Evolutionary conservation across 1,140 invertebrate genomes (phyloP).

Genomic region (Saccostrea echinata): DNA sequence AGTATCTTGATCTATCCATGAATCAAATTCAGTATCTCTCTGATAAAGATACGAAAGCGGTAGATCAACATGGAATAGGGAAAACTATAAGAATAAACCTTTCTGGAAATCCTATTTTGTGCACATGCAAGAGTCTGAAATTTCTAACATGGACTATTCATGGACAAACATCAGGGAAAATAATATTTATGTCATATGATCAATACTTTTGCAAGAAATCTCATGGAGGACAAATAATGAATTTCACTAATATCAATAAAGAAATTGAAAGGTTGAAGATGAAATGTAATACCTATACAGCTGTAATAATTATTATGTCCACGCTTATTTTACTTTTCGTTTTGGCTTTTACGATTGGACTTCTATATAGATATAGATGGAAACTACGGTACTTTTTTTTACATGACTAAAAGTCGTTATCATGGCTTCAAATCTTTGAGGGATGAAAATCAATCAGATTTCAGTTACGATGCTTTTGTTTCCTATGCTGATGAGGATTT

Average conservation of each 20-base stretch:
- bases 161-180: slow-evolving; percentile 9
- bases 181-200: background rate
- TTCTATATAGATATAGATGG: background rate
- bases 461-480: slow-evolving; percentile 65
- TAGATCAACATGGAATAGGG: background rate
- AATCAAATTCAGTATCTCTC: slow-evolving; percentile 50
- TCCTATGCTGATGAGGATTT: slow-evolving; percentile 66
- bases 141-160: slow-evolving; percentile 59
- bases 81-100: slow-evolving; percentile 44
- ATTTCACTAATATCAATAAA: background rate
- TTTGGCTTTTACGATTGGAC: background rate
- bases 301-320: background rate
- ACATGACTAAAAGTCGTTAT: slow-evolving; percentile 21
- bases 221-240: slow-evolving; percentile 22
- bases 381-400: background rate
- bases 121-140: slow-evolving; percentile 58
- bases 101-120: slow-evolving; percentile 52
- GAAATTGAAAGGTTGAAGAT: background rate
- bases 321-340: background rate
- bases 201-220: slow-evolving; percentile 36
- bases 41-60: background rate
- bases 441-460: background rate
- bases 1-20: slow-evolving; percentile 50
- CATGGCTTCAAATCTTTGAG: background rate
- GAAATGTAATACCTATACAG: background rate